A percentile compares a stretch with the other conserved stretches of the same genome.
Evolutionary conservation across 2,888 invertebrate species (phyloP).

Genomic region (Pristionchus arcanus): DNA sequence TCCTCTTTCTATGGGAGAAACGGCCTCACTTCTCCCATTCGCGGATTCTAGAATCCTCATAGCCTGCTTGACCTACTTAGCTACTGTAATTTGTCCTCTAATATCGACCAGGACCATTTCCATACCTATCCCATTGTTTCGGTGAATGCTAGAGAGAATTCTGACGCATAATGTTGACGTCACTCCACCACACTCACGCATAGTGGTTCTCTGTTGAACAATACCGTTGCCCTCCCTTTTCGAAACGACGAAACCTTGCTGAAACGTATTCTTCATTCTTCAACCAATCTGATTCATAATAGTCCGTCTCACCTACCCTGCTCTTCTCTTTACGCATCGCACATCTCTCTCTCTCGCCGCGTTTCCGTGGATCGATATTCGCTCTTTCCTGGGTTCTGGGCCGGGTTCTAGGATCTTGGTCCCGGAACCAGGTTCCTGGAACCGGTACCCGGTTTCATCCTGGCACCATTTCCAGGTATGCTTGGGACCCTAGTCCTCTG

Average conservation of each 20-base stretch:
- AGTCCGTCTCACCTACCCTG: too few species aligned
- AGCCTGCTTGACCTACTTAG: not conserved
- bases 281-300: too few species aligned
- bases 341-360: too few species aligned
- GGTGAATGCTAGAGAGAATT: not conserved
- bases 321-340: too few species aligned
- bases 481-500: conserved; percentile 53
- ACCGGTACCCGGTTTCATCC: too few species aligned
- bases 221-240: not conserved
- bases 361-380: too few species aligned
- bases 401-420: too few species aligned
- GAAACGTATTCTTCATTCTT: too few species aligned
- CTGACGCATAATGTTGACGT: not conserved
- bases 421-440: too few species aligned
- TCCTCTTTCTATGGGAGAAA: not conserved
- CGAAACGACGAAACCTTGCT: not conserved
- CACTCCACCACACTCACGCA: not conserved
- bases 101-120: not conserved
- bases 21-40: not conserved
- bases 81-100: not conserved
- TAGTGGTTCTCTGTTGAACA: not conserved
- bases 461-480: conserved; percentile 17
- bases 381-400: too few species aligned
- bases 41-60: not conserved
- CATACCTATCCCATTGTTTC: not conserved